Conservation (phyloP, 64 coral and sea anemone genomes). For the Dendronephthya gigantea region DNA sequence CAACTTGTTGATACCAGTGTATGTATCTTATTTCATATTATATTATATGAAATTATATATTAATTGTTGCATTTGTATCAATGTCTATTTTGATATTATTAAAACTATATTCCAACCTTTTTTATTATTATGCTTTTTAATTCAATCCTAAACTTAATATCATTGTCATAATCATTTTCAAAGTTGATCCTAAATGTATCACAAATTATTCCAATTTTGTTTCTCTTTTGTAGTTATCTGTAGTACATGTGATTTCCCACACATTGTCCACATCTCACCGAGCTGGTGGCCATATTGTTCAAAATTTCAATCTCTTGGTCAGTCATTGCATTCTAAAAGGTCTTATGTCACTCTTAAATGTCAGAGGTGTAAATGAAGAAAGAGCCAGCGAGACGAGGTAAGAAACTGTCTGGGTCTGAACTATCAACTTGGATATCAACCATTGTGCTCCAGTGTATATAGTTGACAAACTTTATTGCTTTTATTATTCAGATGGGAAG, state of each 20-base stretch:
- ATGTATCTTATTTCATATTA: background rate
- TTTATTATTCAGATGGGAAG: background rate
- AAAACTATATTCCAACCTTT: too few relatives aligned
- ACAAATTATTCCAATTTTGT: background rate
- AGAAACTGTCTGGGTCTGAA: background rate
- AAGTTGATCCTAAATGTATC: too few relatives aligned
- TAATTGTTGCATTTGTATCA: too few relatives aligned
- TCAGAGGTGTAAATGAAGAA: background rate
- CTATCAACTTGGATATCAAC: background rate
- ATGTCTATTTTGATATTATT: too few relatives aligned
- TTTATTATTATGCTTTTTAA: too few relatives aligned
- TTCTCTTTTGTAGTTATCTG: conserved; percentile 47
- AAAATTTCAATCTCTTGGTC: conserved; percentile 74
- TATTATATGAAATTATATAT: too few relatives aligned
- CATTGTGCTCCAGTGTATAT: background rate
- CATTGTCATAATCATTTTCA: too few relatives aligned
- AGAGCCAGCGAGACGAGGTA: background rate
- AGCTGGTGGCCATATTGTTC: conserved; percentile 75
- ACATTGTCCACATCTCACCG: conserved; percentile 72
- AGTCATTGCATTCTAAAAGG: conserved; percentile 56
- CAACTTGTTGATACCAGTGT: conserved; percentile 80
- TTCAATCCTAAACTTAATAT: too few relatives aligned
- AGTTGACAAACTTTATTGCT: background rate
- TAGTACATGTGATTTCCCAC: conserved; percentile 72
- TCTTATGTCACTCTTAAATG: conserved; percentile 30